These are phyloP conservation scores for Tauraco erythrolophus DNA, from an alignment of 2,113 vertebrate genomes.

Conservation along the genomic window DNA sequence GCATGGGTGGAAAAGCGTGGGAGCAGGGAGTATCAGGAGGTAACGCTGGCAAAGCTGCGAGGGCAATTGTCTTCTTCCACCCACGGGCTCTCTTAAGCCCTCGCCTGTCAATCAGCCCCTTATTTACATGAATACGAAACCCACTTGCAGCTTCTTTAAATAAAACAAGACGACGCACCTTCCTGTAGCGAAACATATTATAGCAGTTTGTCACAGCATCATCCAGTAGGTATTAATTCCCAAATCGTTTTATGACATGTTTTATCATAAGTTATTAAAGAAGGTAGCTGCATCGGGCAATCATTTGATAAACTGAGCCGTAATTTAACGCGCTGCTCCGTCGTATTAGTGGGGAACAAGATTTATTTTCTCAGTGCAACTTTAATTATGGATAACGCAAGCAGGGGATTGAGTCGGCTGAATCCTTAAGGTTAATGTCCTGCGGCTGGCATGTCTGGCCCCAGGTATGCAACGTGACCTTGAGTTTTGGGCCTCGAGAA, in stretches of 20 bases:
- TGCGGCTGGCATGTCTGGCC: neutral
- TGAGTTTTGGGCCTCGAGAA: neutral
- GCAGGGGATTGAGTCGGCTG: neutral
- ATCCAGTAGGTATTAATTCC: conserved; percentile 64
- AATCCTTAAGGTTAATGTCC: neutral
- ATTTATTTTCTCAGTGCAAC: conserved; percentile 59
- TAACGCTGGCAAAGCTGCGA: neutral
- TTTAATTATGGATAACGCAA: conserved; percentile 53
- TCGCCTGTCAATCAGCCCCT: conserved; percentile 26
- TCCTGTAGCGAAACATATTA: conserved; percentile 40
- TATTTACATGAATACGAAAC: conserved; percentile 36
- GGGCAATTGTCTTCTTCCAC: conserved; percentile 1
- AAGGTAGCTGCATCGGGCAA: conserved; percentile 47
- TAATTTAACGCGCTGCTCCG: conserved; percentile 54
- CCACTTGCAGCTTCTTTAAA: conserved; percentile 26
- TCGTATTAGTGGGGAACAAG: conserved; percentile 36
- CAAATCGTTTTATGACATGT: conserved; percentile 65
- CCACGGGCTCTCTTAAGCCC: neutral
- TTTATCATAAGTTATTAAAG: conserved; percentile 71
- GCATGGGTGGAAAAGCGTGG: rapidly evolving
- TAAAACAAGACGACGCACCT: neutral
- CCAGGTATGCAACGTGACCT: neutral
- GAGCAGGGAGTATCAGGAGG: neutral
- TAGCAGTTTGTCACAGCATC: conserved; percentile 56
- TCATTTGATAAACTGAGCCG: conserved; percentile 64